Conservation (phyloP, 1,140 invertebrate species). For the honey bee (Apis mellifera) region DNA sequence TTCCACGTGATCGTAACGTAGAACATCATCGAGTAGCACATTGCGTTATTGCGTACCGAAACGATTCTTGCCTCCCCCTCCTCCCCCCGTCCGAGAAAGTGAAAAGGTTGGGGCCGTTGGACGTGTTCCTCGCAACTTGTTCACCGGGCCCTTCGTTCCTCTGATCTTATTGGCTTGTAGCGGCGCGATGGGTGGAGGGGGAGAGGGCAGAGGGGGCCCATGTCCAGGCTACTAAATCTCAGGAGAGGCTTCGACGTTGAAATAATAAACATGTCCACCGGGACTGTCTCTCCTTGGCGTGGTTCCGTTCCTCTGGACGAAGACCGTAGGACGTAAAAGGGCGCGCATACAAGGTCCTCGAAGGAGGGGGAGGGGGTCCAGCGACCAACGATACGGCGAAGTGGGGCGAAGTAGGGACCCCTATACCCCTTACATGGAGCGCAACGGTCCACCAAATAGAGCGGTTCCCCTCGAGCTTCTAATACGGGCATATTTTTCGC, state of each 20-base stretch:
- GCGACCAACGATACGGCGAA: neutral
- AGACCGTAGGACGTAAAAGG: slow-evolving; percentile 42
- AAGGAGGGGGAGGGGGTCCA: neutral
- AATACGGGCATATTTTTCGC: slow-evolving; percentile 39
- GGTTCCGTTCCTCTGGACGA: slow-evolving; percentile 45
- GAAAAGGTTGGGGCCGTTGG: slow-evolving; percentile 32
- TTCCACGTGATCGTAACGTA: neutral
- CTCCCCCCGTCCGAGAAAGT: slow-evolving; percentile 19
- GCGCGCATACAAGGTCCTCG: slow-evolving; percentile 33
- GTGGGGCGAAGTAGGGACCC: neutral
- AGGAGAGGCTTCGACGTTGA: slow-evolving; percentile 56
- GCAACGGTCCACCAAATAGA: slow-evolving; percentile 42
- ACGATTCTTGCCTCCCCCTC: slow-evolving; percentile 2
- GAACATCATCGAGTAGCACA: neutral
- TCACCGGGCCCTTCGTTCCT: slow-evolving; percentile 28
- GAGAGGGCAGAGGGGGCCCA: neutral
- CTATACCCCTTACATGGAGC: slow-evolving; percentile 28
- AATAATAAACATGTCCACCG: slow-evolving; percentile 64
- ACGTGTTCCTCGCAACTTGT: slow-evolving; percentile 40
- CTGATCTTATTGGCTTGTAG: slow-evolving; percentile 52
- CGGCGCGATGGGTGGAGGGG: neutral
- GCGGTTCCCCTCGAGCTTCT: slow-evolving; percentile 41
- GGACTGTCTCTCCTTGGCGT: slow-evolving; percentile 51
- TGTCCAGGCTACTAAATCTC: slow-evolving; percentile 58
- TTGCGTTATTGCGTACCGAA: slow-evolving; percentile 7